Evolutionary conservation across 2,888 invertebrate genomes (phyloP).

Genomic region (Drosophila gaucha): DNA sequence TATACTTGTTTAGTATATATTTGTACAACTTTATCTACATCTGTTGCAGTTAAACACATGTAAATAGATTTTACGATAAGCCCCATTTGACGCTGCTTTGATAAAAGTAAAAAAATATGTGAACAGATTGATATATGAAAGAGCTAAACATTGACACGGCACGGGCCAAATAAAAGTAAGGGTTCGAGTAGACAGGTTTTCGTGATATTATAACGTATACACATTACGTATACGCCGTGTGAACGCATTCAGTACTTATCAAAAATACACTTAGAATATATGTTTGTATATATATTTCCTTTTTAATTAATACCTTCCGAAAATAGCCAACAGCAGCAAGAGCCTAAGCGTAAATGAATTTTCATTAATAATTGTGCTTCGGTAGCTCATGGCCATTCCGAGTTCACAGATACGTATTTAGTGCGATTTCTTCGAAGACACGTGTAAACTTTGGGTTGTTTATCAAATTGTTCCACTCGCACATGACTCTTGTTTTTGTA

Average conservation of each 20-base stretch:
- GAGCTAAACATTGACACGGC: constrained; percentile 17
- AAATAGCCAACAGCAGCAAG: constrained; percentile 31
- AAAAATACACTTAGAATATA: neutral
- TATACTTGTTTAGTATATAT: neutral
- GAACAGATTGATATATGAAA: constrained; percentile 38
- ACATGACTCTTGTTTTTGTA: constrained; percentile 14
- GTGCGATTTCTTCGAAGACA: constrained; percentile 13
- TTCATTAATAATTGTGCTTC: constrained; percentile 22
- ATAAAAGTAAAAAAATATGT: constrained; percentile 33
- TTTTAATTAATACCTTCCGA: constrained; percentile 47
- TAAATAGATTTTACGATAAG: constrained; percentile 34
- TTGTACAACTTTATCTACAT: neutral
- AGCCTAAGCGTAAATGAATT: constrained; percentile 18
- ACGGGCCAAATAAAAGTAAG: neutral
- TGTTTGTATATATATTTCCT: neutral
- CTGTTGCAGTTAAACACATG: neutral
- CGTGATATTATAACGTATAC: neutral
- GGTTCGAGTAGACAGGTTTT: neutral
- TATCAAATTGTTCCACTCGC: neutral
- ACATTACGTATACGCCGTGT: neutral
- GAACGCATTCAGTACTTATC: neutral
- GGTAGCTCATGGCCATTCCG: constrained; percentile 30
- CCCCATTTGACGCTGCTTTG: constrained; percentile 13
- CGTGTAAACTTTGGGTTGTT: constrained; percentile 17
- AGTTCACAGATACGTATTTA: constrained; percentile 9